These are phyloP conservation scores for Lepilemur ruficaudatus DNA, from an alignment of 2,797 vertebrate genomes.

Conservation along the genomic window DNA sequence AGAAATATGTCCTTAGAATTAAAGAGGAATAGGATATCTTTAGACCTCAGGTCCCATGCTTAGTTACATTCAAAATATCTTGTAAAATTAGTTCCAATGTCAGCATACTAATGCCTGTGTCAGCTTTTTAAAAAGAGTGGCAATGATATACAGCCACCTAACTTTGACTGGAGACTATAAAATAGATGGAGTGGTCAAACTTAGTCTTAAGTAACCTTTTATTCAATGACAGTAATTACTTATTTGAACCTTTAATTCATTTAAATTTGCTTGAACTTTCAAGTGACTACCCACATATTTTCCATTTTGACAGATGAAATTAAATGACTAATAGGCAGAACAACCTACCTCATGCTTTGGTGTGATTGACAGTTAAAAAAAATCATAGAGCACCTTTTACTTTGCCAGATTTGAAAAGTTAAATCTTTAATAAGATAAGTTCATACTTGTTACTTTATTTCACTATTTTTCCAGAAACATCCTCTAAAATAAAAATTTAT, in stretches of 20 bases:
- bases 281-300: slow-evolving; percentile 75
- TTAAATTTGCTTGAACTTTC: slow-evolving; percentile 79
- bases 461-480: not conserved
- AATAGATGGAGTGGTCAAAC: slow-evolving; percentile 74
- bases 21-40: slow-evolving; percentile 48
- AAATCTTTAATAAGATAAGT: slow-evolving; percentile 6
- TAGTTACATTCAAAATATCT: slow-evolving; percentile 69
- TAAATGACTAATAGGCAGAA: slow-evolving; percentile 66
- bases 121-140: slow-evolving; percentile 67
- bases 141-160: slow-evolving; percentile 61
- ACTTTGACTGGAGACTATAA: slow-evolving; percentile 71
- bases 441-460: not conserved
- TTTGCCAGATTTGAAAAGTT: slow-evolving; percentile 10
- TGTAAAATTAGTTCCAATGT: slow-evolving; percentile 73
- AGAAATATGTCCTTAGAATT: slow-evolving; percentile 57
- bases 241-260: slow-evolving; percentile 77
- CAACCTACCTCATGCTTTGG: slow-evolving; percentile 30
- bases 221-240: slow-evolving; percentile 77
- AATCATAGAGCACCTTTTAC: not conserved
- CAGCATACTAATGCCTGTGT: slow-evolving; percentile 66
- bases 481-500: not conserved
- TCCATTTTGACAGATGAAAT: slow-evolving; percentile 72
- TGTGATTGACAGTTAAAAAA: slow-evolving; percentile 67
- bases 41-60: slow-evolving; percentile 53
- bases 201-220: slow-evolving; percentile 76